phyloP scores from a whole-genome alignment of 2,113 vertebrate genomes.

The Phrynosoma blainvillii region DNA sequence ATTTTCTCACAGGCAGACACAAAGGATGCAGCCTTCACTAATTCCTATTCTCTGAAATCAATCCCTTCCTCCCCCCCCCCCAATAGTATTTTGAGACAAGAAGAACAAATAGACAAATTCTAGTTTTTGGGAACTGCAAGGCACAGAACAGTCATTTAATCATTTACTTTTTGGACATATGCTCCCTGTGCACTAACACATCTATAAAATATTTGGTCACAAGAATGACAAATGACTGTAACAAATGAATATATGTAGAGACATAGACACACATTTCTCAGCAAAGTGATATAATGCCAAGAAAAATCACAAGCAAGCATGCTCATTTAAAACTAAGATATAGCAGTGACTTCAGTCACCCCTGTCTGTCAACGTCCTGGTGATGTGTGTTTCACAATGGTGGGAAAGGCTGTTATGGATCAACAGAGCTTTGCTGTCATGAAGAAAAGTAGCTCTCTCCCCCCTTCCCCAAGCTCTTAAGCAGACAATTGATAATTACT shows the following conservation, averaged over 20 bases:
- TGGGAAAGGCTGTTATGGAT: neutral
- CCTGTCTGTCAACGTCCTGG: neutral
- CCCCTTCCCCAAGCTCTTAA: neutral
- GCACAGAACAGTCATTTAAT: slow-evolving; percentile 13
- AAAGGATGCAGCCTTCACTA: slow-evolving; percentile 24
- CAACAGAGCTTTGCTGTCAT: neutral
- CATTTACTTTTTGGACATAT: slow-evolving; percentile 10
- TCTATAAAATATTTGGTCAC: neutral
- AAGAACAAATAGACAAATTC: neutral
- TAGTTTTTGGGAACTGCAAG: neutral
- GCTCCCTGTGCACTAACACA: neutral
- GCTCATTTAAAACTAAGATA: neutral
- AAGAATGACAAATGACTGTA: slow-evolving; percentile 3
- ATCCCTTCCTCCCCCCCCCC: too few species aligned
- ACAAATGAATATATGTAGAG: neutral
- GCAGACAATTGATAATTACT: neutral
- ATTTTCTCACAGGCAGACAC: neutral
- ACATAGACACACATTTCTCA: neutral
- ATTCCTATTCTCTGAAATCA: neutral
- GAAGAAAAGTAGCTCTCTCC: neutral
- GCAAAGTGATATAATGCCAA: neutral
- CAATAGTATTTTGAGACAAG: neutral
- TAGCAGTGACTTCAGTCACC: neutral
- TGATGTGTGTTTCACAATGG: neutral
- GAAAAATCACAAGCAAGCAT: neutral